A percentile compares a stretch with the other conserved stretches of the same genome.
Conservation (phyloP, 2,113 vertebrate species). For the Microtus ochrogaster region DNA sequence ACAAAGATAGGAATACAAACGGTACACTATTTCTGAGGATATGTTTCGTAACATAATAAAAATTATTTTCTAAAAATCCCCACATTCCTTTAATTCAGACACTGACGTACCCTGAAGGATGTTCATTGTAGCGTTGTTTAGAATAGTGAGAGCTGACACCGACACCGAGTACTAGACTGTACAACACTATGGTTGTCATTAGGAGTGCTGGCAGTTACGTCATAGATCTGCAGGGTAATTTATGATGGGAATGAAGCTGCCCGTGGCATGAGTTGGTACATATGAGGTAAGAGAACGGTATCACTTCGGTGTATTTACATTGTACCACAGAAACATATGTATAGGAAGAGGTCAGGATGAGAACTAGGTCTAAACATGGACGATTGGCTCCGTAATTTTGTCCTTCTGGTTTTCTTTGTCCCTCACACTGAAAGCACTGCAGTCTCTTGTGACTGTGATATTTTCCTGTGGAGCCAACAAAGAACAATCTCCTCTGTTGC, state of each 20-base stretch:
- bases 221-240: background rate
- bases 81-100: background rate
- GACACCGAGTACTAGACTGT: background rate
- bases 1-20: background rate
- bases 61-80: background rate
- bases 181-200: background rate
- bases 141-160: background rate
- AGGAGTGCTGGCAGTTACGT: background rate
- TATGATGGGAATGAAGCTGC: background rate
- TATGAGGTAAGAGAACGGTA: background rate
- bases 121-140: background rate
- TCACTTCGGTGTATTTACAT: background rate
- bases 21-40: background rate
- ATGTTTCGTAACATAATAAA: background rate
- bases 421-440: background rate
- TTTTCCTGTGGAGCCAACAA: background rate
- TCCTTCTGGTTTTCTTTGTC: background rate
- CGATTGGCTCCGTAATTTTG: background rate
- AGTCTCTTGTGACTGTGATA: background rate
- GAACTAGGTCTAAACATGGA: background rate
- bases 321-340: background rate
- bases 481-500: background rate
- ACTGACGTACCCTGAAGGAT: background rate
- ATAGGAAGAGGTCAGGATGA: background rate
- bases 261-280: background rate